Percentiles rank a stretch among this genome's conserved stretches.
phyloP scores from a whole-genome alignment of 1,140 invertebrate genomes.

The Leptinotarsa defecta region DNA sequence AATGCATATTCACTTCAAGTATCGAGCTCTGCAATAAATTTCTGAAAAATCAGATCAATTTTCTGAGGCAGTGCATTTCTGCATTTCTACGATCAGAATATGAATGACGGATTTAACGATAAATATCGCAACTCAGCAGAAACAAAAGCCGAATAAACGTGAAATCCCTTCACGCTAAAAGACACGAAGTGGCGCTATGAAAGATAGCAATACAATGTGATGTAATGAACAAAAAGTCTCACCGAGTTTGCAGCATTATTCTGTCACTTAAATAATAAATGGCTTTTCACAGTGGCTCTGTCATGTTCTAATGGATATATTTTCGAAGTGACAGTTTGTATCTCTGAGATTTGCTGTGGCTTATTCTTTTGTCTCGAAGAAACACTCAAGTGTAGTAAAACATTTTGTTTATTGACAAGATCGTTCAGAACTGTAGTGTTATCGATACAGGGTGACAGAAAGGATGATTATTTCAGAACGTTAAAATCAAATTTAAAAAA shows the following conservation, averaged over 20 bases:
- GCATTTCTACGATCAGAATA: not conserved
- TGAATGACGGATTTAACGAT: not conserved
- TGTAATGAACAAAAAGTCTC: constrained; percentile 24
- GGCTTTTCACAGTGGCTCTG: constrained; percentile 12
- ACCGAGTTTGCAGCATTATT: constrained; percentile 21
- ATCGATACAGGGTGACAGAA: too few relatives aligned
- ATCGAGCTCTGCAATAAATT: too few relatives aligned
- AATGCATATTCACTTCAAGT: too few relatives aligned
- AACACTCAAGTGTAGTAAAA: not conserved
- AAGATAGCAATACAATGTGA: constrained; percentile 20
- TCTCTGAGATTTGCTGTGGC: constrained; percentile 18
- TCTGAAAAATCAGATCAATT: not conserved
- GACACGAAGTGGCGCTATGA: constrained; percentile 9
- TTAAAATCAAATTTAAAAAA: too few relatives aligned
- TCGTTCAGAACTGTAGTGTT: too few relatives aligned
- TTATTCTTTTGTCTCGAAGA: constrained; percentile 13
- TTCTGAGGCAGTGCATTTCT: not conserved
- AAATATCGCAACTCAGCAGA: constrained; percentile 2
- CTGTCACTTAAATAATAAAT: constrained; percentile 24
- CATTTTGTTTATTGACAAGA: too few relatives aligned
- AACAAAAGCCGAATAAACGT: constrained; percentile 2
- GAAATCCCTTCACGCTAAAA: constrained; percentile 7
- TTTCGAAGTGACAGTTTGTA: constrained; percentile 24
- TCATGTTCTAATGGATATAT: constrained; percentile 20
- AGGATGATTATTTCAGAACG: too few relatives aligned